Conservation (phyloP, 2,888 invertebrate species). For the Gastracanthus pulcherrimus region DNA sequence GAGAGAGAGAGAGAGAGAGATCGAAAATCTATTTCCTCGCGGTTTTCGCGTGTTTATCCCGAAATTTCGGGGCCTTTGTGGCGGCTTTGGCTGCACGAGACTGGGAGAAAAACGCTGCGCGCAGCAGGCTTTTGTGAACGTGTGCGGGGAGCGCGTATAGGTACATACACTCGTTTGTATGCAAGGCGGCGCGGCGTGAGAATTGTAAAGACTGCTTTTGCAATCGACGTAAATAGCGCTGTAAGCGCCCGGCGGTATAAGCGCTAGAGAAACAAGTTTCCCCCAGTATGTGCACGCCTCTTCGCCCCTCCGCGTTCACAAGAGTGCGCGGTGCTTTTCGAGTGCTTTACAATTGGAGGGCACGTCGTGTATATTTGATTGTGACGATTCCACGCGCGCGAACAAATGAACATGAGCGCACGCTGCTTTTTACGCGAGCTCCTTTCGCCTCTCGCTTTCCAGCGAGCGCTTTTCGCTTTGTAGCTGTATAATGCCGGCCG, state of each 20-base stretch:
- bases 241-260: not conserved
- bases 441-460: not conserved
- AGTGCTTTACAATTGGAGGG: constrained; percentile 6
- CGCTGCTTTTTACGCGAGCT: constrained; percentile 19
- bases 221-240: constrained; percentile 1
- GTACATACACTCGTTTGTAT: too few species aligned
- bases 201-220: constrained; percentile 5
- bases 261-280: not conserved
- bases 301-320: too few species aligned
- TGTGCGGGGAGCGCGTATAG: too few species aligned
- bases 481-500: not conserved
- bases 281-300: too few species aligned
- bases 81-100: too few species aligned
- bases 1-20: too few species aligned
- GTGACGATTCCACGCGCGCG: not conserved
- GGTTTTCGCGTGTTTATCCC: not conserved
- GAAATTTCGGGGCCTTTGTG: not conserved
- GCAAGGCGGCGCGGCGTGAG: not conserved
- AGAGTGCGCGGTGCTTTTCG: not conserved
- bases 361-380: constrained; percentile 4
- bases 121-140: too few species aligned
- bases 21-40: not conserved
- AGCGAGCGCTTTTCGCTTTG: not conserved
- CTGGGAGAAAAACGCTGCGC: not conserved
- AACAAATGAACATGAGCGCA: not conserved